Conservation (phyloP, 2,113 vertebrate species). For the Chrysemys picta region DNA sequence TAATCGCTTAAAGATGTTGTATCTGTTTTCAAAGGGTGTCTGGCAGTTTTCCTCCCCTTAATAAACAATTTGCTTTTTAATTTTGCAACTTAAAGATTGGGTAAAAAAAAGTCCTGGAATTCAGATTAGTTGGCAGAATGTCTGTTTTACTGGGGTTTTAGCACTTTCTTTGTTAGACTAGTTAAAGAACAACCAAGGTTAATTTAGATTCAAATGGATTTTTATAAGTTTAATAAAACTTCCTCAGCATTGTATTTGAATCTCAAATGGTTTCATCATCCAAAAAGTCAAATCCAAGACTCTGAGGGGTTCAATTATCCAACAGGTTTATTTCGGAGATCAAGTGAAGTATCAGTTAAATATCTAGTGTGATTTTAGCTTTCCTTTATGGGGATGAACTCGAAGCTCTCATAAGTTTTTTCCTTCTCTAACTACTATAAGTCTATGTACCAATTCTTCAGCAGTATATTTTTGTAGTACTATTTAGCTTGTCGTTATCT, state of each 20-base stretch:
- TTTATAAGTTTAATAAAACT: slow-evolving; percentile 12
- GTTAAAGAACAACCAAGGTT: not conserved
- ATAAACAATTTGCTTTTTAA: slow-evolving; percentile 66
- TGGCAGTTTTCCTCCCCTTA: slow-evolving; percentile 57
- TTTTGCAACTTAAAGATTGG: slow-evolving; percentile 38
- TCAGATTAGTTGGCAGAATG: not conserved
- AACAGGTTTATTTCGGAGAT: not conserved
- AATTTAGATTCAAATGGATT: slow-evolving; percentile 4
- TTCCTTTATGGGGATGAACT: not conserved
- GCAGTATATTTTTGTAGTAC: not conserved
- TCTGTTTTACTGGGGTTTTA: not conserved
- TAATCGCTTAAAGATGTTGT: slow-evolving; percentile 76
- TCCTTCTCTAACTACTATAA: not conserved
- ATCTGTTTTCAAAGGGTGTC: slow-evolving; percentile 56
- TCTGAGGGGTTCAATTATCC: not conserved
- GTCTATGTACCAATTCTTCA: not conserved
- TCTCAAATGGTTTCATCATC: not conserved
- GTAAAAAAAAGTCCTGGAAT: not conserved
- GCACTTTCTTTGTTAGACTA: not conserved
- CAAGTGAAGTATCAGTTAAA: not conserved
- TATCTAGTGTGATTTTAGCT: not conserved
- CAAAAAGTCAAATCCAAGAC: not conserved
- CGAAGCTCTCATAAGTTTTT: not conserved
- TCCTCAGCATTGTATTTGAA: not conserved
- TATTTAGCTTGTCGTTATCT: not conserved